A percentile compares a stretch with the other conserved stretches of the same genome.
These are phyloP conservation scores for Telmatochromis bifrenatus DNA, from an alignment of 2,113 vertebrate species.

Conservation along the genomic window DNA sequence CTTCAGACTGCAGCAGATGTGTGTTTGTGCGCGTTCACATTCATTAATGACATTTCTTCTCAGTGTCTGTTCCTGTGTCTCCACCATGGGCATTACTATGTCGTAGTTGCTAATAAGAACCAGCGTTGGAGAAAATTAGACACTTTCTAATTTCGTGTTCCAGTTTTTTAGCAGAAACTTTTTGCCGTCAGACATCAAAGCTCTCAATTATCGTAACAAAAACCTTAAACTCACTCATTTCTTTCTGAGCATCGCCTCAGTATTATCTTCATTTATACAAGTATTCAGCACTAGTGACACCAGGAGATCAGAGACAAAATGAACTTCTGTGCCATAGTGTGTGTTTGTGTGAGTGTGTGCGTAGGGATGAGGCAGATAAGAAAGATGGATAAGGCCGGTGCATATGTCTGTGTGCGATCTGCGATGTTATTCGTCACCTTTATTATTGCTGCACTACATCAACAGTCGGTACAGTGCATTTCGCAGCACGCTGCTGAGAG, in stretches of 20 bases:
- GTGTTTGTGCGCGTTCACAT: neutral
- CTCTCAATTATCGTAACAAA: neutral
- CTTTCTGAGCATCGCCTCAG: neutral
- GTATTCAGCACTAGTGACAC: neutral
- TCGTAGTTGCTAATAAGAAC: neutral
- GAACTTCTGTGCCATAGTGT: neutral
- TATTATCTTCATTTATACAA: neutral
- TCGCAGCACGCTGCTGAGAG: neutral
- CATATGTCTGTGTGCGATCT: neutral
- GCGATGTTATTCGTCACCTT: neutral
- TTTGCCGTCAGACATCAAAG: neutral
- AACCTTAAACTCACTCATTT: neutral
- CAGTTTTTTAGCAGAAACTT: neutral
- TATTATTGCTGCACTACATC: neutral
- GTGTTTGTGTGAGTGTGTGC: neutral
- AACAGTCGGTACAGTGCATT: neutral
- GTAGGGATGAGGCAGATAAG: neutral
- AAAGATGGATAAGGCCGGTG: neutral
- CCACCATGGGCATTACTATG: neutral
- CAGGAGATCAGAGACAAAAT: neutral
- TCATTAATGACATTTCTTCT: neutral
- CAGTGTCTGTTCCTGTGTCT: neutral
- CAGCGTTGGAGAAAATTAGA: neutral
- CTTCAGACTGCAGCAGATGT: neutral
- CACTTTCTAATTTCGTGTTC: neutral